phyloP scores from a whole-genome alignment of 2,797 vertebrate species.

The Rhynchotus rufescens region DNA sequence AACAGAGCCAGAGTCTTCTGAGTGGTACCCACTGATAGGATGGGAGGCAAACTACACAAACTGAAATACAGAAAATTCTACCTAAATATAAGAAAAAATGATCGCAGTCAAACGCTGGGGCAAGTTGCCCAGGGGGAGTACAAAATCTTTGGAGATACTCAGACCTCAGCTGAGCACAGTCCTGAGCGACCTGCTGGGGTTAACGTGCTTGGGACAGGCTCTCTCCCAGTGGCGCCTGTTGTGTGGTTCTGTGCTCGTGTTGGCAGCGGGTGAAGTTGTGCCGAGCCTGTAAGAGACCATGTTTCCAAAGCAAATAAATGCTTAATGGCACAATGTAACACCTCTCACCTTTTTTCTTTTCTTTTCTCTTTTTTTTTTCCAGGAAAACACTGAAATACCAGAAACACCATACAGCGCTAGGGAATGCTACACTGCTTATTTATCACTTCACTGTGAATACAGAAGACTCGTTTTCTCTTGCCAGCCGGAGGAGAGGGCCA shows the following conservation, averaged over 20 bases:
- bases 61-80: background rate
- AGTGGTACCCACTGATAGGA: background rate
- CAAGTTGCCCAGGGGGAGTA: background rate
- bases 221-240: background rate
- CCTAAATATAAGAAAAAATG: background rate
- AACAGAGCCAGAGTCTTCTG: background rate
- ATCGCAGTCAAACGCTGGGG: background rate
- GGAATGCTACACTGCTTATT: background rate
- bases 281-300: background rate
- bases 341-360: too few relatives aligned
- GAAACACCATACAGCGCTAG: too few relatives aligned
- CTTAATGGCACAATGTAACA: background rate
- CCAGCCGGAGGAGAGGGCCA: background rate
- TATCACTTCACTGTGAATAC: background rate
- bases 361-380: background rate
- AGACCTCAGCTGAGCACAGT: background rate
- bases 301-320: background rate
- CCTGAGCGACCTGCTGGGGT: background rate
- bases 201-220: background rate
- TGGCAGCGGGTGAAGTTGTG: background rate
- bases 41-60: background rate
- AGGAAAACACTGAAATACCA: background rate
- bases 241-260: background rate
- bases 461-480: background rate
- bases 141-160: background rate